Evolutionary conservation across 2,888 invertebrate species (phyloP).

Genomic region (Caenorhabditis sp.): DNA sequence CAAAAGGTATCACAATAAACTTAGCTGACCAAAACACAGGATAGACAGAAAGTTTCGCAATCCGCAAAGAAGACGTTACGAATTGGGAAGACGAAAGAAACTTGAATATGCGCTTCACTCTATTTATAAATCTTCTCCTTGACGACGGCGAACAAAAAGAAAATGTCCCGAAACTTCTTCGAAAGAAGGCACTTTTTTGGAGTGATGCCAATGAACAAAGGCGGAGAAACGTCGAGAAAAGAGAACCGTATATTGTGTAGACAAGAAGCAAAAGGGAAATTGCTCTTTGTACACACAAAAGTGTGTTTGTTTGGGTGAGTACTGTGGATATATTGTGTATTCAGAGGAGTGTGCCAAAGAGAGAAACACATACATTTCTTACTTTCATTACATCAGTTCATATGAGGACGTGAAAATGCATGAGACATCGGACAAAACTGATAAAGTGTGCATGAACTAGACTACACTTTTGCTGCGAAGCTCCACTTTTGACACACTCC

Average conservation of each 20-base stretch:
- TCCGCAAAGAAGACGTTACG: neutral
- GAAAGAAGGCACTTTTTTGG: conserved; percentile 19
- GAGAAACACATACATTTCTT: conserved; percentile 23
- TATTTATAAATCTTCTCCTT: conserved; percentile 22
- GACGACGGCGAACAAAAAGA: conserved; percentile 33
- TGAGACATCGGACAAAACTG: too few relatives aligned
- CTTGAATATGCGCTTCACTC: neutral
- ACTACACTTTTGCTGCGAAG: conserved; percentile 53
- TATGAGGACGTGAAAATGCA: conserved; percentile 37
- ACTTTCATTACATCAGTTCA: conserved; percentile 32
- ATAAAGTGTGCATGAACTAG: conserved; percentile 29
- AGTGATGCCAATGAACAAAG: conserved; percentile 19
- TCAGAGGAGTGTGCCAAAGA: neutral
- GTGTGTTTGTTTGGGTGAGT: conserved; percentile 31
- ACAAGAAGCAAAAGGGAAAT: conserved; percentile 20
- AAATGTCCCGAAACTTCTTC: conserved; percentile 6
- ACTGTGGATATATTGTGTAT: conserved; percentile 3
- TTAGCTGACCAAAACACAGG: too few relatives aligned
- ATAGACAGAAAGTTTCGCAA: neutral
- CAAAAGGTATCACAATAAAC: too few relatives aligned
- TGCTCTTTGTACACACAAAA: conserved; percentile 38
- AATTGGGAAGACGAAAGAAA: conserved; percentile 6
- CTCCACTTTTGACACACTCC: conserved; percentile 48
- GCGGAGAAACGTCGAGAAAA: conserved; percentile 7
- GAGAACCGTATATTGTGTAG: conserved; percentile 35